Conservation (phyloP, 2,113 vertebrate genomes). For the Martes martes region DNA sequence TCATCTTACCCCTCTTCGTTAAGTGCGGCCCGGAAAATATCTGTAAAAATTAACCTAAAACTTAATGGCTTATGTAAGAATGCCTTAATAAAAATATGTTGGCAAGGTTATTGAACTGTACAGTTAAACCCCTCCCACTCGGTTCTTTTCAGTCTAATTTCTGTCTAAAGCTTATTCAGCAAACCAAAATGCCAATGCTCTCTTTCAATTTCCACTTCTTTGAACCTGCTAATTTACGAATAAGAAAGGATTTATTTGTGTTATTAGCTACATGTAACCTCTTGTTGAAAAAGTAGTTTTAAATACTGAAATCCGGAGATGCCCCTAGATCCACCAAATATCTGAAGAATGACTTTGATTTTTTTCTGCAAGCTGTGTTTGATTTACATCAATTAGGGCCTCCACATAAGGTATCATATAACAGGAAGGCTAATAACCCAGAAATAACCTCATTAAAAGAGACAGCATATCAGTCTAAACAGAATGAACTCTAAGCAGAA, state of each 20-base stretch:
- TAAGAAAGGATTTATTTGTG: conserved; percentile 90
- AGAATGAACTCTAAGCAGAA: conserved; percentile 99
- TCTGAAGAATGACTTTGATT: conserved; percentile 88
- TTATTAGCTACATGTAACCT: conserved; percentile 83
- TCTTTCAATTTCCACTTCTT: conserved; percentile 90
- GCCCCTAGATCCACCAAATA: conserved; percentile 72
- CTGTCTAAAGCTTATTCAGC: conserved; percentile 97
- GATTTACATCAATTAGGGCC: conserved; percentile 98
- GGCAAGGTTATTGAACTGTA: conserved; percentile 82
- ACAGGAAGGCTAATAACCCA: conserved; percentile 99
- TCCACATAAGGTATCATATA: conserved; percentile 96
- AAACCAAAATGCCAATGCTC: conserved; percentile 95
- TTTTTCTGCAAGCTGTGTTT: conserved; percentile 90
- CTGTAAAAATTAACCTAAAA: conserved; percentile 88
- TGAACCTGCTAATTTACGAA: conserved; percentile 90
- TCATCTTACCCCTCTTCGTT: conserved; percentile 69
- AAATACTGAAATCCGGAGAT: conserved; percentile 78
- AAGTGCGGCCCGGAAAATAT: conserved; percentile 76
- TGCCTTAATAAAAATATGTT: conserved; percentile 87
- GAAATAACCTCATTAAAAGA: conserved; percentile 99
- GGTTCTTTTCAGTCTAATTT: conserved; percentile 88
- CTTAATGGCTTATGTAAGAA: conserved; percentile 91
- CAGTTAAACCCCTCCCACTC: conserved; percentile 85
- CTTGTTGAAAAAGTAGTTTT: conserved; percentile 74
- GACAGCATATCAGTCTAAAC: conserved; percentile 97